Conservation (phyloP, 2,888 invertebrate species). For the Caenorhabditis japonica region DNA sequence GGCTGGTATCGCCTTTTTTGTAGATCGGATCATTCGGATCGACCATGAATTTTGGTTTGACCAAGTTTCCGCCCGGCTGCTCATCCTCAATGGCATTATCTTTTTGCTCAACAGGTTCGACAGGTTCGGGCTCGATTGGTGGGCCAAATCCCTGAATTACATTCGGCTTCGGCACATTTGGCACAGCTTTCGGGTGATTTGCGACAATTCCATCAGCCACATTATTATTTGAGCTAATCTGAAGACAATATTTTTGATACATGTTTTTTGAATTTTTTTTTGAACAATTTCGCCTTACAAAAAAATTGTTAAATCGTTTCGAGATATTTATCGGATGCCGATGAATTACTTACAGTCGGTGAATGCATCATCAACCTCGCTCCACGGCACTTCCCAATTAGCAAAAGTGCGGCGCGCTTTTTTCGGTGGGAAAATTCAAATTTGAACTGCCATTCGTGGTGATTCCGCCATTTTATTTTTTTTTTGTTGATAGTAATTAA, state of each 20-base stretch:
- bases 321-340: too few species aligned
- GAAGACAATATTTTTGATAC: conserved; percentile 14
- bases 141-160: conserved; percentile 48
- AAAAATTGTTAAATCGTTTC: background rate
- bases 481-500: too few species aligned
- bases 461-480: too few species aligned
- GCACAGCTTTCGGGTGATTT: conserved; percentile 18
- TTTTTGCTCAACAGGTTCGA: conserved; percentile 18
- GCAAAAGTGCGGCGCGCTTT: too few species aligned
- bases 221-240: conserved; percentile 19
- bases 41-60: conserved; percentile 70
- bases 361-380: too few species aligned
- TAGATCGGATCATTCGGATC: conserved; percentile 76
- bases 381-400: too few species aligned
- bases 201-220: conserved; percentile 6
- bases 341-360: too few species aligned
- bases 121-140: conserved; percentile 38
- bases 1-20: conserved; percentile 71
- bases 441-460: too few species aligned
- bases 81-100: conserved; percentile 32
- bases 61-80: conserved; percentile 63
- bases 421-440: too few species aligned
- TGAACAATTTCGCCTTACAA: too few species aligned
- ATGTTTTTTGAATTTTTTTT: too few species aligned
- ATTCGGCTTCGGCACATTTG: conserved; percentile 9